These are phyloP conservation scores for Drosophila rellima DNA, from an alignment of 2,888 invertebrate genomes.

Conservation along the genomic window DNA sequence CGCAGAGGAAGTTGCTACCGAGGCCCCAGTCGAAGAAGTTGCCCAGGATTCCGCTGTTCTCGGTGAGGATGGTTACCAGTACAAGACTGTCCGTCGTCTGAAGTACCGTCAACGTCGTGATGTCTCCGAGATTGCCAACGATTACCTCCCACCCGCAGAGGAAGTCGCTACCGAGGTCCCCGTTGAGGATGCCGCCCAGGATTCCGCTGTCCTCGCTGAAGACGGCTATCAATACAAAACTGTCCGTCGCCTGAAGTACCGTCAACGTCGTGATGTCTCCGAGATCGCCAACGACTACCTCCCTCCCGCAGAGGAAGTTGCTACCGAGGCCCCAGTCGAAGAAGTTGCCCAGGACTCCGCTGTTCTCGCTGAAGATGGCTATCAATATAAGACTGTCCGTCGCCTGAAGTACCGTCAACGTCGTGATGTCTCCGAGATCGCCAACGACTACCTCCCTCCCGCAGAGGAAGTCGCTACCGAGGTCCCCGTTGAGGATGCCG, in stretches of 20 bases:
- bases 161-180: conserved; percentile 44
- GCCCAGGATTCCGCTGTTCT: conserved; percentile 53
- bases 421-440: conserved; percentile 63
- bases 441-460: conserved; percentile 48
- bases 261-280: conserved; percentile 39
- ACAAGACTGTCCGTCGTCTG: conserved; percentile 66
- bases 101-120: conserved; percentile 67
- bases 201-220: conserved; percentile 17
- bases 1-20: conserved; percentile 23
- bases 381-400: conserved; percentile 67
- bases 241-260: conserved; percentile 41
- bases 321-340: conserved; percentile 13
- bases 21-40: conserved; percentile 42
- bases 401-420: conserved; percentile 64
- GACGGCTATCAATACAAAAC: conserved; percentile 38
- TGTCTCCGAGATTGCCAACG: conserved; percentile 61
- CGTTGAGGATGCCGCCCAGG: conserved; percentile 37
- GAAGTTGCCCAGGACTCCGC: conserved; percentile 46
- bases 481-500: conserved; percentile 37
- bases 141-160: conserved; percentile 61
- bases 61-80: conserved; percentile 58
- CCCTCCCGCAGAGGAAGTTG: conserved; percentile 22
- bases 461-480: conserved; percentile 36
- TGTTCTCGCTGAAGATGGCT: conserved; percentile 51
- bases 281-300: conserved; percentile 39